These are phyloP conservation scores for Stictonetta naevosa DNA, from an alignment of 2,113 vertebrate species.

Conservation along the genomic window DNA sequence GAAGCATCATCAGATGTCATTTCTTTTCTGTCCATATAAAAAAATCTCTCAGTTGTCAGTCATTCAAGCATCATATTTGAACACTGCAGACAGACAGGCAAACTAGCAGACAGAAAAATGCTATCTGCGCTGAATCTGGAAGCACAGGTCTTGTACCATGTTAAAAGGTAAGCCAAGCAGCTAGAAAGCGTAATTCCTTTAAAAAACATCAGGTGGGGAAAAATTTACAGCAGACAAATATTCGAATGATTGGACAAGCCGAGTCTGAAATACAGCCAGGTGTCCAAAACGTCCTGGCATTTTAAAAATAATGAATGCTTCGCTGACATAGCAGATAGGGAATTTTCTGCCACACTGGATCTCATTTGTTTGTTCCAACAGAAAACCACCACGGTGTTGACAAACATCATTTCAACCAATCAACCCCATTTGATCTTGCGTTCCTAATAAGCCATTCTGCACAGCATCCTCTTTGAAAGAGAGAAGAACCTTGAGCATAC, in stretches of 20 bases:
- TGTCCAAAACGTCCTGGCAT: not conserved
- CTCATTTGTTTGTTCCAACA: not conserved
- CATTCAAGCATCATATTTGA: not conserved
- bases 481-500: not conserved
- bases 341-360: not conserved
- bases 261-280: not conserved
- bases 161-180: not conserved
- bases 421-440: not conserved
- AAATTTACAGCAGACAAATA: not conserved
- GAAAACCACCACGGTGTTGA: not conserved
- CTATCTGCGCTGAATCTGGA: not conserved
- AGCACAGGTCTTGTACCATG: rapidly evolving
- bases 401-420: not conserved
- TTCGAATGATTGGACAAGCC: rapidly evolving
- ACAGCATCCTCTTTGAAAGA: not conserved
- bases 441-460: not conserved
- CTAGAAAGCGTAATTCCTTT: not conserved
- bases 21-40: not conserved
- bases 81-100: not conserved
- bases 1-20: not conserved
- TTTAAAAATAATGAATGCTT: not conserved
- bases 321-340: not conserved
- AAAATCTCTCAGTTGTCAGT: not conserved
- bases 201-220: not conserved
- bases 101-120: not conserved